Conservation (phyloP, 2,113 vertebrate genomes). For the Onychostruthus taczanowskii region DNA sequence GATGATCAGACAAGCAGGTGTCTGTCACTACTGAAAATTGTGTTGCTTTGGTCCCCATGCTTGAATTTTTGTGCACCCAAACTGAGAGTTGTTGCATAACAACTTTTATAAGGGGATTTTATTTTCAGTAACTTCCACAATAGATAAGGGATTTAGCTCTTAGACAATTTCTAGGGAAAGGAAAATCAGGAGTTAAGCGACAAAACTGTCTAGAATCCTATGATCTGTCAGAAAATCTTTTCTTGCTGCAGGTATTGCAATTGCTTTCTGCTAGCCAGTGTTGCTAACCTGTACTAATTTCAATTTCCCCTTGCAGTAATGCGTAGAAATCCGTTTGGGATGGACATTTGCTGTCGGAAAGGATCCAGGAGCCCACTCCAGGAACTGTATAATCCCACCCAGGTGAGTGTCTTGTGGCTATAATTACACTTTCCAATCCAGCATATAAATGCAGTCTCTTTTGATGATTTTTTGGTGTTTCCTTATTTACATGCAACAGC, state of each 20-base stretch:
- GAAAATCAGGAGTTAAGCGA: not conserved
- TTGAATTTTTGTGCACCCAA: not conserved
- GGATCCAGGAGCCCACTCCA: conserved; percentile 91
- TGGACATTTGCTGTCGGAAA: conserved; percentile 92
- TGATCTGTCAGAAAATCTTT: not conserved
- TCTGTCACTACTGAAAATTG: not conserved
- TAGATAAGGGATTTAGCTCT: not conserved
- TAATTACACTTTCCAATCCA: not conserved
- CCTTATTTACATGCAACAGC: not conserved
- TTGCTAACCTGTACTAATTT: conserved; percentile 39
- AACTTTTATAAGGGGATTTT: not conserved
- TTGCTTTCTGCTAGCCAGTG: not conserved
- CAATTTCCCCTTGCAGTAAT: conserved; percentile 83
- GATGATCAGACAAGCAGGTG: not conserved
- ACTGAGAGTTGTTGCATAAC: not conserved
- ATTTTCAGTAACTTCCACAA: not conserved
- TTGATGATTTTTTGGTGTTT: not conserved
- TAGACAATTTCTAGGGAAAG: not conserved
- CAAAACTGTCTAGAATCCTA: not conserved
- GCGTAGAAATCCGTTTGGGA: conserved; percentile 89
- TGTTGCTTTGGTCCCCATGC: not conserved
- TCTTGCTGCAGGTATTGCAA: not conserved
- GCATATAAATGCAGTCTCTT: not conserved
- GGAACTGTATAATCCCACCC: conserved; percentile 94
- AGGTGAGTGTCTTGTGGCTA: conserved; percentile 77